Percentiles rank a stretch among this genome's conserved stretches.
These are phyloP conservation scores for Andrena flavipes DNA, from an alignment of 2,888 invertebrate species.

Conservation along the genomic window DNA sequence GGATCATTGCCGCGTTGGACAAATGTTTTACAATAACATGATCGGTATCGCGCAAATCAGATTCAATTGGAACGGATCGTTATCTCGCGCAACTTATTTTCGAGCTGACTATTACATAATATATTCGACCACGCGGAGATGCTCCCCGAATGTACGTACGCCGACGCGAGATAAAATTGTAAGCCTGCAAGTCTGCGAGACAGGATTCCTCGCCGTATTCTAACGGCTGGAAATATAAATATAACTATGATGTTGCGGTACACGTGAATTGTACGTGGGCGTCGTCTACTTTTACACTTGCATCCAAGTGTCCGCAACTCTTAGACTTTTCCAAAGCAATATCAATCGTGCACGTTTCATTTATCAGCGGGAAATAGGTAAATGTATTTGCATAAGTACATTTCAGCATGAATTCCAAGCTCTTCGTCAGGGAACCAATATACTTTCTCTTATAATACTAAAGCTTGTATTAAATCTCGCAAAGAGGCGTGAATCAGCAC, in stretches of 20 bases:
- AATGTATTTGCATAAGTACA: no score
- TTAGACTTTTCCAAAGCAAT: background rate
- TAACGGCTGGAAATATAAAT: conserved; percentile 12
- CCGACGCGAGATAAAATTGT: background rate
- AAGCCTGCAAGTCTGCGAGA: background rate
- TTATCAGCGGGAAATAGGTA: no score
- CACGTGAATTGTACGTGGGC: conserved; percentile 26
- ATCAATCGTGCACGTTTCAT: no score
- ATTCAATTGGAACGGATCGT: background rate
- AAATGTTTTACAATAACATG: background rate
- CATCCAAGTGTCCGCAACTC: background rate
- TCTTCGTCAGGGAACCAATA: no score
- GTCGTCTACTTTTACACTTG: conserved; percentile 9
- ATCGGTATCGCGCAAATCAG: background rate
- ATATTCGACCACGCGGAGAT: background rate
- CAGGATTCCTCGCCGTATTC: background rate
- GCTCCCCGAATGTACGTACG: background rate
- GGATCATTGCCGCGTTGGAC: background rate
- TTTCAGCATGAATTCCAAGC: no score
- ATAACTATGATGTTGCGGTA: conserved; percentile 16
- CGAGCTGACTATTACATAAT: background rate
- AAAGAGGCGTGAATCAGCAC: no score
- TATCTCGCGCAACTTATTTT: background rate
- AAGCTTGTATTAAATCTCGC: no score
- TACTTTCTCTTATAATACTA: no score